Evolutionary conservation across 2,113 vertebrate genomes (phyloP).

Genomic region (Ceyx cyanopectus): DNA sequence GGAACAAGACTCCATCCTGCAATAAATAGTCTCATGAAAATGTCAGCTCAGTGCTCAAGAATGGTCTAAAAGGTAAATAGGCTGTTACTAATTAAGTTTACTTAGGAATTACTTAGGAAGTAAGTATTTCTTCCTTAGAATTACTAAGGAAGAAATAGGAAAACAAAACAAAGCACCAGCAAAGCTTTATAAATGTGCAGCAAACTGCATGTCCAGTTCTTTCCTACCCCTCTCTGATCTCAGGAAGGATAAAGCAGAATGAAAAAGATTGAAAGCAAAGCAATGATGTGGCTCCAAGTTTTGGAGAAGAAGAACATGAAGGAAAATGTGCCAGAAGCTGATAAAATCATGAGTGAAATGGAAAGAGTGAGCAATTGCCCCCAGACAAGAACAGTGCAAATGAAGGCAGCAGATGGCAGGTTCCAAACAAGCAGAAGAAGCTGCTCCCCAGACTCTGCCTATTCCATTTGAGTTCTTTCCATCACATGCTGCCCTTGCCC

Average conservation of each 20-base stretch:
- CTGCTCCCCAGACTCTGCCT: not conserved
- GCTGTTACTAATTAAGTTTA: no score
- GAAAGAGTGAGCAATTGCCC: not conserved
- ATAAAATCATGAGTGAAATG: not conserved
- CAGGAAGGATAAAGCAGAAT: slow-evolving; percentile 8
- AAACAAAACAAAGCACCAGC: slow-evolving; percentile 51
- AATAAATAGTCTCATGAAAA: slow-evolving; percentile 65
- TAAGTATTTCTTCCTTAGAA: no score
- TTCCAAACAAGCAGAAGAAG: not conserved
- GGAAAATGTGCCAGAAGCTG: not conserved
- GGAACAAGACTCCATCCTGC: slow-evolving; percentile 40
- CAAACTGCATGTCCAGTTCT: not conserved
- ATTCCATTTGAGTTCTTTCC: not conserved
- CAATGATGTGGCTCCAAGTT: not conserved
- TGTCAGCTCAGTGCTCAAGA: slow-evolving; percentile 46
- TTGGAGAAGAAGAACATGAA: not conserved
- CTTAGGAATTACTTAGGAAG: no score
- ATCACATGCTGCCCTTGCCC: not conserved
- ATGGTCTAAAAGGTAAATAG: slow-evolving; percentile 66
- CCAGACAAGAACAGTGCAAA: not conserved
- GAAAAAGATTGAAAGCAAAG: not conserved
- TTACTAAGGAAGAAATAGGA: slow-evolving; percentile 42
- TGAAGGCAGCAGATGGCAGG: not conserved
- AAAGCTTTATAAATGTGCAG: slow-evolving; percentile 39
- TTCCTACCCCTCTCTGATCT: not conserved